Conservation (phyloP, 2,113 vertebrate genomes). For the Solea solea region DNA sequence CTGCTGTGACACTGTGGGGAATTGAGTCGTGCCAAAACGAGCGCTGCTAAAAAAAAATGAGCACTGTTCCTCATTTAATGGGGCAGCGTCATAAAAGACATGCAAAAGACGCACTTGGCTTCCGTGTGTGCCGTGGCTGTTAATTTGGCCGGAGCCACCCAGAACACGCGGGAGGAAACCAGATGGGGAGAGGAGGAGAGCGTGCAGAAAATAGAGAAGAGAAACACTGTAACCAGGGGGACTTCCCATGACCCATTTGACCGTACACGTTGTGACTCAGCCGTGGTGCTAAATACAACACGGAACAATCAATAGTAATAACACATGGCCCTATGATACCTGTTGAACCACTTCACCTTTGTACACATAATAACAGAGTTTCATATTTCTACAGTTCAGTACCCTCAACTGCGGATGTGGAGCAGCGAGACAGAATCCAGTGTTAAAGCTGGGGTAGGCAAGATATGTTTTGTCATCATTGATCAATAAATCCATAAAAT, state of each 20-base stretch:
- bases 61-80: slow-evolving; percentile 51
- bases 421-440: not conserved
- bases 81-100: slow-evolving; percentile 13
- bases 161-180: not conserved
- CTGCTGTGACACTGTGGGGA: slow-evolving; percentile 36
- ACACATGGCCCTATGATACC: slow-evolving; percentile 4
- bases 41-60: slow-evolving; percentile 48
- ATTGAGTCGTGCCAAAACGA: slow-evolving; percentile 41
- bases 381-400: slow-evolving; percentile 4
- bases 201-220: not conserved
- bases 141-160: slow-evolving; percentile 11
- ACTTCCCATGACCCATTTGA: slow-evolving; percentile 19
- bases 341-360: slow-evolving; percentile 1
- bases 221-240: slow-evolving; percentile 11
- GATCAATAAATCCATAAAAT: too few relatives aligned
- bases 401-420: not conserved
- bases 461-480: not conserved
- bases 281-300: slow-evolving; percentile 10
- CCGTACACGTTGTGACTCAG: slow-evolving; percentile 1
- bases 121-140: not conserved
- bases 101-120: slow-evolving; percentile 15
- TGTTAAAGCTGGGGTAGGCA: not conserved
- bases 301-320: slow-evolving; percentile 4
- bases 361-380: slow-evolving; percentile 2
- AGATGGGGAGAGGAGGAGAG: not conserved